These are phyloP conservation scores for Carterocephalus palaemon DNA, from an alignment of 2,888 invertebrate species.

Conservation along the genomic window DNA sequence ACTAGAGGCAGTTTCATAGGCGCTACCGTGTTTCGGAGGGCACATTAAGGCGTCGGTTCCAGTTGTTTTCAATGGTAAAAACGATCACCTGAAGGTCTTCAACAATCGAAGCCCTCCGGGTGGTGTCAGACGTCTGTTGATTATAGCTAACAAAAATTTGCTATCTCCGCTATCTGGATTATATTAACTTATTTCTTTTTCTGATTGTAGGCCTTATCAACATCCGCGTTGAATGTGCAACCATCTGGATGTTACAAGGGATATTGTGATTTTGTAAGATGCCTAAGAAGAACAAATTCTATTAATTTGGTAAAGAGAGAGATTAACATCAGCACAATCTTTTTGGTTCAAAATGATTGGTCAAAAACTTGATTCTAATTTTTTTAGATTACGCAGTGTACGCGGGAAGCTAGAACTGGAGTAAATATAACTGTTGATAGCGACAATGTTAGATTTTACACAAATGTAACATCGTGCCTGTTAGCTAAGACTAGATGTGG, in stretches of 20 bases:
- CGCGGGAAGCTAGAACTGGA: constrained; percentile 71
- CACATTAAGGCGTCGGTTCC: no score
- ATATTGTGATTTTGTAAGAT: constrained; percentile 81
- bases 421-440: constrained; percentile 68
- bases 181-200: constrained; percentile 6
- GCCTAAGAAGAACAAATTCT: constrained; percentile 77
- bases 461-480: constrained; percentile 83
- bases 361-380: not conserved
- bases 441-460: constrained; percentile 76
- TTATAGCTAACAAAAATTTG: no score
- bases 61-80: no score
- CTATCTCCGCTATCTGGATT: no score
- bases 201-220: constrained; percentile 58
- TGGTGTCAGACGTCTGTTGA: no score
- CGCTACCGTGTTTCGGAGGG: no score
- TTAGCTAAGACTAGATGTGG: constrained; percentile 81
- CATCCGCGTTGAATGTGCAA: constrained; percentile 68
- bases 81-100: no score
- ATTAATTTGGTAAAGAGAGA: constrained; percentile 76
- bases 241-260: constrained; percentile 77
- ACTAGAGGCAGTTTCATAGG: no score
- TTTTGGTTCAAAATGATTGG: no score
- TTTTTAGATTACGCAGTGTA: constrained; percentile 75
- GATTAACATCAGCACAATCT: no score
- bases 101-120: no score